Conservation (phyloP, 2,888 invertebrate genomes). For the Cantharis nigra region DNA sequence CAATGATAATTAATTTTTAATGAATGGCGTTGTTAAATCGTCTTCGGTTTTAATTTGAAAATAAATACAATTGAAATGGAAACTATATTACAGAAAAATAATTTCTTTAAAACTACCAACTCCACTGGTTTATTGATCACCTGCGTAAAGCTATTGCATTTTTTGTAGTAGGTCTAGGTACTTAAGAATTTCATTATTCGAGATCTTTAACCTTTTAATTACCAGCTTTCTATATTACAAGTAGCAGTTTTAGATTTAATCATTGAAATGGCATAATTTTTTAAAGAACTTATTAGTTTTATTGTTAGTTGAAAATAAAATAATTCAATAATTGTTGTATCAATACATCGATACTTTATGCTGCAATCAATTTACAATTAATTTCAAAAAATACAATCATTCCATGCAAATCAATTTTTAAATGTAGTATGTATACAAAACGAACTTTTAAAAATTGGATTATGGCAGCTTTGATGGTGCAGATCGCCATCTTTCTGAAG, state of each 20-base stretch:
- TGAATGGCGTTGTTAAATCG: not conserved
- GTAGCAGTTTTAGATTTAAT: not conserved
- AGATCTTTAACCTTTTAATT: not conserved
- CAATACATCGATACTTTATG: too few species aligned
- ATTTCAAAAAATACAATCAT: too few species aligned
- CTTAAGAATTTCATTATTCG: not conserved
- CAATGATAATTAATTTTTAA: not conserved
- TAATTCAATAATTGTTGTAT: too few species aligned
- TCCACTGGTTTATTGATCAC: not conserved
- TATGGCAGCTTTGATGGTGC: too few species aligned
- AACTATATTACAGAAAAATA: not conserved
- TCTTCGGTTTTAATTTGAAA: not conserved
- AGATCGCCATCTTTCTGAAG: too few species aligned
- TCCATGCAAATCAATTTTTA: too few species aligned
- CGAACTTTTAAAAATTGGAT: too few species aligned
- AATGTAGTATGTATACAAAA: too few species aligned
- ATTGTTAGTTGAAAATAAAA: too few species aligned
- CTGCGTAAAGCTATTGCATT: not conserved
- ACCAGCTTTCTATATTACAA: not conserved
- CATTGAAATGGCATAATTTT: not conserved
- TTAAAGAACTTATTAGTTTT: too few species aligned
- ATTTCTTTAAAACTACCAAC: not conserved
- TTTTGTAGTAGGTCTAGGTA: not conserved
- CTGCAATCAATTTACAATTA: too few species aligned
- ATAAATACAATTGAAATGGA: not conserved